Evolutionary conservation across 2,888 invertebrate species (phyloP).

Genomic region (Falcaria lacertinaria): DNA sequence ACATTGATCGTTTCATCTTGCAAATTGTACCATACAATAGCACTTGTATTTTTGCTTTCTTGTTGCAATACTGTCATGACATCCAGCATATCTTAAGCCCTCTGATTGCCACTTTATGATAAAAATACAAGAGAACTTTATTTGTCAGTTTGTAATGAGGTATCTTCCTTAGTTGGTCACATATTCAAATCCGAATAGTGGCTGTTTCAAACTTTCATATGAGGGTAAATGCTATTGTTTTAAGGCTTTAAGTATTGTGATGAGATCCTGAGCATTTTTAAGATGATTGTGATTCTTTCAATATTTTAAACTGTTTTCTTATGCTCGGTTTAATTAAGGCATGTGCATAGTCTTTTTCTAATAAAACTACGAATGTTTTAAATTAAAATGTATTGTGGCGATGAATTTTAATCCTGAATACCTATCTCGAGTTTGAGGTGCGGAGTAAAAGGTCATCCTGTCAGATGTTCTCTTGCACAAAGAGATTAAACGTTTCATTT

Average conservation of each 20-base stretch:
- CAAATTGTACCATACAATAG: conserved; percentile 21
- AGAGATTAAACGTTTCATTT: no score
- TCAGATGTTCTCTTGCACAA: no score
- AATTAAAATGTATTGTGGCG: no score
- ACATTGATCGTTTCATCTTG: neutral
- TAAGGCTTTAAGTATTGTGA: neutral
- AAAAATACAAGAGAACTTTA: conserved; percentile 29
- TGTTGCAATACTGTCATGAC: conserved; percentile 56
- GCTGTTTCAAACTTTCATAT: conserved; percentile 34
- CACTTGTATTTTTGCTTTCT: conserved; percentile 55
- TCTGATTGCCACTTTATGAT: conserved; percentile 32
- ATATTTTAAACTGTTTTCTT: neutral
- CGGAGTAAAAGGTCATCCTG: no score
- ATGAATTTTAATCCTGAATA: no score
- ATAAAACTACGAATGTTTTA: no score
- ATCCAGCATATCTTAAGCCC: conserved; percentile 52
- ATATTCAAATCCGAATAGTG: conserved; percentile 24
- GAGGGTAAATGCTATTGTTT: conserved; percentile 25
- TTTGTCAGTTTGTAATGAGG: conserved; percentile 35
- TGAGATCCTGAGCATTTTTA: no score
- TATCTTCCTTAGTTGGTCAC: conserved; percentile 33
- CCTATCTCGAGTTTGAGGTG: no score
- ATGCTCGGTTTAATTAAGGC: no score
- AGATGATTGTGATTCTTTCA: neutral
- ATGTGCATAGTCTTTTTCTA: no score